phyloP scores from a whole-genome alignment of 2,113 vertebrate genomes.

The Aptenodytes forsteri region DNA sequence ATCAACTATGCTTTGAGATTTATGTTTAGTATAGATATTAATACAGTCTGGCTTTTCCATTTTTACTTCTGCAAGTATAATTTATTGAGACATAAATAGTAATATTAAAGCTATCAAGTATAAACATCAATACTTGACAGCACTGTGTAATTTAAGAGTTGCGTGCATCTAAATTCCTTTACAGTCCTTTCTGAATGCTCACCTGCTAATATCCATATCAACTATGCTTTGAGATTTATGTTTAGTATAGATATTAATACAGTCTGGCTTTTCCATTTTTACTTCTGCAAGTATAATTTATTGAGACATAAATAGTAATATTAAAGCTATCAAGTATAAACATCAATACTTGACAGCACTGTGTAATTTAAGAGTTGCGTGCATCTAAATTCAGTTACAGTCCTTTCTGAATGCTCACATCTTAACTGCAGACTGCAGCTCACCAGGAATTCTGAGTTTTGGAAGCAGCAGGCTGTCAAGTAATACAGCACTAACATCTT shows the following conservation, averaged over 20 bases:
- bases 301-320: conserved; percentile 73
- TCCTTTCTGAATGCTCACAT: conserved; percentile 60
- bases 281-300: conserved; percentile 68
- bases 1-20: conserved; percentile 66
- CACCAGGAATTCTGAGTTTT: conserved; percentile 53
- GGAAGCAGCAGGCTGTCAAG: conserved; percentile 55
- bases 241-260: conserved; percentile 63
- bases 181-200: conserved; percentile 56
- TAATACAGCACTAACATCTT: conserved; percentile 33
- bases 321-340: conserved; percentile 71
- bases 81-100: conserved; percentile 73
- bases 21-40: conserved; percentile 63
- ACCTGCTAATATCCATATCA: conserved; percentile 64
- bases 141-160: conserved; percentile 64
- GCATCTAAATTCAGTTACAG: conserved; percentile 55
- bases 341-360: conserved; percentile 64
- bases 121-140: conserved; percentile 69
- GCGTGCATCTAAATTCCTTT: conserved; percentile 55
- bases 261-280: conserved; percentile 56
- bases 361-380: conserved; percentile 63
- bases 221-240: conserved; percentile 65
- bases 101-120: conserved; percentile 72
- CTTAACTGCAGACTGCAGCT: conserved; percentile 49
- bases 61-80: conserved; percentile 66
- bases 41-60: conserved; percentile 51